Base-by-base conservation (phyloP, 2,113 vertebrate genomes). In the Irena cyanogastra region DNA sequence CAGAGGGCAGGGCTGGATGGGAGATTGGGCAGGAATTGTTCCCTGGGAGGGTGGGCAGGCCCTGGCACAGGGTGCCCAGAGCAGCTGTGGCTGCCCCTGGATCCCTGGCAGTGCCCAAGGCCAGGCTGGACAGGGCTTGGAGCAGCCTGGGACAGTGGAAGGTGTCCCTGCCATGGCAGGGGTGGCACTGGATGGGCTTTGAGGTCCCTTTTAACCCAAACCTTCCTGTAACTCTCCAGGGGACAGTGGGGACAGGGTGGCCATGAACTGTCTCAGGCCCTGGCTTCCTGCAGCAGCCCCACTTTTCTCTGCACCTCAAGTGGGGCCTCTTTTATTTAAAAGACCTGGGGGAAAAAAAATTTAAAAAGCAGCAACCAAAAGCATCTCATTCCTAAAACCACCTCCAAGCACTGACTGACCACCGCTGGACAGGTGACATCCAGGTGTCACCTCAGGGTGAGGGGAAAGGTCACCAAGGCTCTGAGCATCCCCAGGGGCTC, bases 401-500 rank as follows among this genome's bases (percentile, higher is more conserved):
- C 35, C 24, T 28, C 10, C 11, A 6, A 28, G 30, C 54, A 14
- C 44, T 21, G 65, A 2, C 1, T 13, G 35, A 7, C 21, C 14
- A 4, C 11, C 6, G 3, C 28, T 2, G 42, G 16, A 2, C 42
- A 18, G 23, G 37, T 3, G 26, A 35, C 75, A 13, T 12, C 75
- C 7, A 22, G 1, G 5, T 24, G 41, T 26, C 69, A 21, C 35
- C 8, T 0, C 3, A 0, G 15, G 18, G 7, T 2, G 1, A 7
- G 7, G 8, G 57, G 13, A 9, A 5, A 70, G 23, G 23, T 30
- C 33, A 4, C 2, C 1, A 6, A 13, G 30, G 42, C n/a, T 70
- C 77, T 59, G 95, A 82, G 61, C 77, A 52, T 52, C 83, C 44
- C 27, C 70, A n/a, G 0, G 0, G 8, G 27, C 42, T 33, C 35